Base-by-base conservation (phyloP, 2,888 invertebrate genomes). In the Autographa gamma region DNA sequence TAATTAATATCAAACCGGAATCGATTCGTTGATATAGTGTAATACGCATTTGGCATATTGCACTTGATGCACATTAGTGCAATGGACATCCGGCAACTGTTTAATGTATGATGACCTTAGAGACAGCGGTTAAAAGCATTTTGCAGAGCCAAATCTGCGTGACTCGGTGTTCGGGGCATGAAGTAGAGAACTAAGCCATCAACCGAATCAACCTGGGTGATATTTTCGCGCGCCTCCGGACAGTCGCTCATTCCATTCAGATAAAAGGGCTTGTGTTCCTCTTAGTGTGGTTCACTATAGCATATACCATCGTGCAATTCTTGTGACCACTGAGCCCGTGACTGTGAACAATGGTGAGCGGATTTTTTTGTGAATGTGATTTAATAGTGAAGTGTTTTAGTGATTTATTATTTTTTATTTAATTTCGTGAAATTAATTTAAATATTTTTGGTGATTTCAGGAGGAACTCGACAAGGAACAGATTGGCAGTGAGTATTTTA, bases 391-490 rank as follows among this genome's bases (percentile, higher is more conserved):
- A 74, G 74, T 79, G 71, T 52, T 67, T 75, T 74, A 79, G 84
- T 84, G 78, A 69, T 74, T 71, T 43, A 73, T 70, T 67, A 74
- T 79, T 84, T 77, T 67, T 73, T 56, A 60, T 76, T 63, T 68
- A 86, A 80, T 82, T 76, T 79, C 71, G 69, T 67, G 74, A 85
- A 82, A 76, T 75, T 69, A 68, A 73, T 69, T 14, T 48, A 85
- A n/a, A 85, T 80, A 7, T 87, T 80, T 82, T 80, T 86, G 87
- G 74, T 85, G 77, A 85, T 97, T 96, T 80, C 96, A 97, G 97
- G 97, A 97, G 85, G 98, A 97, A 91, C 96, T 98, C 77, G 96
- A 96, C 87, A 97, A 97, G 93, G 98, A 98, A 86, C 98, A 98
- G 95, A 96, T 97, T 85, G 96, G 93, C 86, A 96, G 98, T 98